These are phyloP conservation scores for Platichthys flesus DNA, from an alignment of 2,113 vertebrate genomes.

Conservation along the genomic window DNA sequence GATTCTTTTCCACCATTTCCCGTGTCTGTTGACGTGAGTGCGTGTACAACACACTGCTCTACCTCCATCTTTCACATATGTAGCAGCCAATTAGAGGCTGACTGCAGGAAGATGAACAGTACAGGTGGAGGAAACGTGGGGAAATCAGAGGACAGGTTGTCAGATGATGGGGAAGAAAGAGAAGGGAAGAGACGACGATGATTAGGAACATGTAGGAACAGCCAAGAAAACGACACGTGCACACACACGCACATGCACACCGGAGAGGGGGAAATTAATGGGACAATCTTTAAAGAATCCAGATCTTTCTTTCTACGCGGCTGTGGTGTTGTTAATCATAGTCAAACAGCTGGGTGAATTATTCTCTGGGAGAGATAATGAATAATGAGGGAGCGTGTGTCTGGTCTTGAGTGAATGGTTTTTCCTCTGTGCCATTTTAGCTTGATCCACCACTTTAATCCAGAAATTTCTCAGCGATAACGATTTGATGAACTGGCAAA, in stretches of 20 bases:
- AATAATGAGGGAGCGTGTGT: slow-evolving; percentile 41
- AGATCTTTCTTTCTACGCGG: slow-evolving; percentile 12
- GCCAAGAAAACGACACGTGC: background rate
- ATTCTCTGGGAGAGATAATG: slow-evolving; percentile 51
- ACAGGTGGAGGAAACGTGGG: slow-evolving; percentile 30
- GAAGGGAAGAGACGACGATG: background rate
- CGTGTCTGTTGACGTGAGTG: background rate
- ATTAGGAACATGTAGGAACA: slow-evolving; percentile 9
- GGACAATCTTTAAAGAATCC: slow-evolving; percentile 36
- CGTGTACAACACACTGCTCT: slow-evolving; percentile 22
- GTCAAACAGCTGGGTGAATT: slow-evolving; percentile 38
- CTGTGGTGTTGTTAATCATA: slow-evolving; percentile 47
- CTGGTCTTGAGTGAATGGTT: slow-evolving; percentile 40
- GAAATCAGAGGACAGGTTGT: slow-evolving; percentile 20
- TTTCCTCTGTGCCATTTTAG: slow-evolving; percentile 7
- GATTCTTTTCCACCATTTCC: slow-evolving; percentile 24
- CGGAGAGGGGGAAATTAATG: slow-evolving; percentile 45
- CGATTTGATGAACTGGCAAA: no score
- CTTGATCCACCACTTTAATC: no score
- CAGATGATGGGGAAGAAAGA: background rate
- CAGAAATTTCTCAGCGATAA: no score
- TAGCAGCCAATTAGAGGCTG: slow-evolving; percentile 47
- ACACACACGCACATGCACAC: background rate
- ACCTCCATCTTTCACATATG: slow-evolving; percentile 21
- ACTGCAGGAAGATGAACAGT: slow-evolving; percentile 38